These are phyloP conservation scores for Tiliqua scincoides DNA, from an alignment of 2,113 vertebrate species.

Conservation along the genomic window DNA sequence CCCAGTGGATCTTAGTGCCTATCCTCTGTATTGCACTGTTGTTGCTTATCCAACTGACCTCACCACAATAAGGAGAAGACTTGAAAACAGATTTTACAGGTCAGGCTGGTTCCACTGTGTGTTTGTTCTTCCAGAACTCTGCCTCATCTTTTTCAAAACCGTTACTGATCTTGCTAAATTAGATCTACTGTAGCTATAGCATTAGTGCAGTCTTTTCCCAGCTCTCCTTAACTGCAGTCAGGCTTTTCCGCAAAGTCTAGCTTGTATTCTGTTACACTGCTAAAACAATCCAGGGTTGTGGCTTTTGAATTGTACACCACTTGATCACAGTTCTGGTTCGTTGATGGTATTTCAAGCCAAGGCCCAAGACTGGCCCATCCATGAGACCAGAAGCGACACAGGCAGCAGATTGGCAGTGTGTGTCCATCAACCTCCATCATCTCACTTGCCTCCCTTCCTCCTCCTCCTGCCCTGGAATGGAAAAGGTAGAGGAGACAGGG, in stretches of 20 bases:
- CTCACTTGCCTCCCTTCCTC: no score
- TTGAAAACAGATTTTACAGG: slow-evolving; percentile 97
- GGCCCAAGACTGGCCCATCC: no score
- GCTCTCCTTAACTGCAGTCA: neutral
- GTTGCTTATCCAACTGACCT: slow-evolving; percentile 97
- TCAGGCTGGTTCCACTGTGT: slow-evolving; percentile 50
- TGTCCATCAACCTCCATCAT: no score
- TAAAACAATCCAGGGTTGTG: neutral
- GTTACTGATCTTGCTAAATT: neutral
- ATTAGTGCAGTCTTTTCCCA: neutral
- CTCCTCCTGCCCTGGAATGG: no score
- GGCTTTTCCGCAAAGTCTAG: neutral
- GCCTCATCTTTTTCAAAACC: neutral
- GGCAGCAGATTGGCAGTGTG: no score
- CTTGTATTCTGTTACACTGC: neutral
- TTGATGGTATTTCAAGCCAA: no score
- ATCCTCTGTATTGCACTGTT: slow-evolving; percentile 96
- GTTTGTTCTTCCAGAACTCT: neutral
- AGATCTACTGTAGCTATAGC: neutral
- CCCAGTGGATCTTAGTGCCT: slow-evolving; percentile 93
- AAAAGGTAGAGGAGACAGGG: no score
- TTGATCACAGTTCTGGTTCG: neutral
- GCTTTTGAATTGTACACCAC: neutral
- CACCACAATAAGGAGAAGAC: slow-evolving; percentile 88
- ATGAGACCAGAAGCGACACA: no score